Percentiles rank a stretch among this genome's conserved stretches.
Evolutionary conservation across 2,113 vertebrate genomes (phyloP).

Genomic region (Balaenoptera acutorostrata): DNA sequence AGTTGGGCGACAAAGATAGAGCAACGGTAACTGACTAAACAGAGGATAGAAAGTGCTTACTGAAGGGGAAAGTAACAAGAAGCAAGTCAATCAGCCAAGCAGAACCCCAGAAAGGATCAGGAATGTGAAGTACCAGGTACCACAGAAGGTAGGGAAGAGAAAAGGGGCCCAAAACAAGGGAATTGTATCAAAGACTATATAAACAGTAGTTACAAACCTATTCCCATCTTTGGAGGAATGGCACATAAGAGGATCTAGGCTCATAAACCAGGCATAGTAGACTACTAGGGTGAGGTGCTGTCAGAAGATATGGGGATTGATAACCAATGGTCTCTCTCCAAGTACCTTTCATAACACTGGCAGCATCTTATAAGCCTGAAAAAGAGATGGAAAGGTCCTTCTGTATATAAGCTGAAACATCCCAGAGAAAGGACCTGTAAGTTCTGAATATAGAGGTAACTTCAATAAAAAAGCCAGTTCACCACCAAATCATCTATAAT

Average conservation of each 20-base stretch:
- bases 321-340: not conserved
- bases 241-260: not conserved
- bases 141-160: not conserved
- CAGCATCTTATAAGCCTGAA: not conserved
- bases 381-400: not conserved
- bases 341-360: not conserved
- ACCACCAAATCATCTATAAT: not conserved
- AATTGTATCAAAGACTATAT: not conserved
- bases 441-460: not conserved
- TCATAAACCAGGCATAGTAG: not conserved
- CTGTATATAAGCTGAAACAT: not conserved
- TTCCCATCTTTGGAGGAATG: not conserved
- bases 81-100: not conserved
- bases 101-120: not conserved
- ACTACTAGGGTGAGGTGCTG: not conserved
- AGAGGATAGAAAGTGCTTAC: conserved; percentile 14
- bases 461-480: not conserved
- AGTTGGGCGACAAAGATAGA: conserved; percentile 27
- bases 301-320: not conserved
- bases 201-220: not conserved
- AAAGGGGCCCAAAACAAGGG: not conserved
- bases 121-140: not conserved
- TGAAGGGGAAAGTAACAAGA: not conserved
- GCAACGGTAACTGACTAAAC: not conserved
- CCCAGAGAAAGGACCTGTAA: not conserved